Evolutionary conservation across 2,888 invertebrate species (phyloP).

Genomic region (Rotaria sp.): DNA sequence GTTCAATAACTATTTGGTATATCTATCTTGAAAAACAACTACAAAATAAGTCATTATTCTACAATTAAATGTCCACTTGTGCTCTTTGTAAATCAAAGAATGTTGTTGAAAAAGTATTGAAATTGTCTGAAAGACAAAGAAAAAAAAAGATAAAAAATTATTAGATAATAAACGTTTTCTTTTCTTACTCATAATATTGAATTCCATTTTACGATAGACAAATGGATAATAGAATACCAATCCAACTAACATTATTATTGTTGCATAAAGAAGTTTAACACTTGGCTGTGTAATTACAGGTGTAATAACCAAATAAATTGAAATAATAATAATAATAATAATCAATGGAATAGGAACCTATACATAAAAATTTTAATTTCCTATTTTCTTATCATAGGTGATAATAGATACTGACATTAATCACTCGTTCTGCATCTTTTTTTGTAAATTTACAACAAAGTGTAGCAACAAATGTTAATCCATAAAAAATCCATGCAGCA

Average conservation of each 20-base stretch:
- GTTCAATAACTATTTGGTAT: no score
- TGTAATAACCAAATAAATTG: neutral
- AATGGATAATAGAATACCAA: slow-evolving; percentile 27
- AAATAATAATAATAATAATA: neutral
- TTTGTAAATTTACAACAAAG: slow-evolving; percentile 7
- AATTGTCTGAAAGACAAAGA: neutral
- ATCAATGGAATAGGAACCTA: neutral
- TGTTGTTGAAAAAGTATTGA: neutral
- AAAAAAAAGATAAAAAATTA: neutral
- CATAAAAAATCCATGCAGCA: neutral
- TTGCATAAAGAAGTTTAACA: neutral
- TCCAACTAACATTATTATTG: neutral
- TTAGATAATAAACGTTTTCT: neutral
- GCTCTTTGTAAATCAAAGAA: neutral
- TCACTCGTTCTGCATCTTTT: neutral
- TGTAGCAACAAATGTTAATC: neutral
- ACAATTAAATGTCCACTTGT: neutral
- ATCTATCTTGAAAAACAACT: no score
- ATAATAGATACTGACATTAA: neutral
- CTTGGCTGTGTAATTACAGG: neutral
- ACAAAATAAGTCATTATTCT: no score
- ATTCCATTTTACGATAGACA: neutral
- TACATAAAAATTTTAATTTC: neutral
- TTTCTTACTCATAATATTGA: neutral
- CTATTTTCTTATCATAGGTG: no score